Evolutionary conservation across 1,140 invertebrate genomes (phyloP), one percentile per base, ranked within the genome.

Genomic region (Trypoxylus dichotomus): DNA sequence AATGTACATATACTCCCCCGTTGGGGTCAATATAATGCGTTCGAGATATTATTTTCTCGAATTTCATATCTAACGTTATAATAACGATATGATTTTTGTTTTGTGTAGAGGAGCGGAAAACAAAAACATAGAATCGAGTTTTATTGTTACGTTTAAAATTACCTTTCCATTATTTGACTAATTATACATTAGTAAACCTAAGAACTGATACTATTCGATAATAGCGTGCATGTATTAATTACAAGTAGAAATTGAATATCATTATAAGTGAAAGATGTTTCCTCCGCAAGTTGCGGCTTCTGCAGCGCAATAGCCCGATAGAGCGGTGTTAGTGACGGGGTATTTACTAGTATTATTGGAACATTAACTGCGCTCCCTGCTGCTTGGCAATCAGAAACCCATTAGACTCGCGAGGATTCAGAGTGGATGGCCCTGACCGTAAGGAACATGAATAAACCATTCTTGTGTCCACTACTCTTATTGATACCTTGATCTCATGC

Each of bases 311-410:
- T 21, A 15, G 41, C 37, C 32, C 29, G 29, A 74, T 74, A 74
- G 72, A 74, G 72, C 72, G 72, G 74, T 19, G 74, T 75, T 43
- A 47, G 74, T 54, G 43, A 43, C 25, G 25, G 24, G 74, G 43
- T 75, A 77, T 80, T 80, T 78, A 79, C 68, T 77, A 71, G 76
- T 75, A 75, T 74, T 80, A 80, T 79, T 73, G 60, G 68, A 79
- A 81, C 79, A 81, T 81, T 81, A 78, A 79, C 76, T 63, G 71
- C 60, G 76, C 76, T 74, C 79, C 81, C 81, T 54, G 80, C 80
- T 79, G 80, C 74, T 82, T 79, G 78, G 78, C 79, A 82, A 82
- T 82, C 81, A 82, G 80, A 82, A 82, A 82, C 71, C 80, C 81
- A 82, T 82, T 82, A 82, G 80, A 79, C 72, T 77, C 75, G 78